Evolutionary conservation across 2,797 vertebrate genomes (phyloP), one percentile per base, ranked within the genome.

Genomic region (Scarus forsteni): DNA sequence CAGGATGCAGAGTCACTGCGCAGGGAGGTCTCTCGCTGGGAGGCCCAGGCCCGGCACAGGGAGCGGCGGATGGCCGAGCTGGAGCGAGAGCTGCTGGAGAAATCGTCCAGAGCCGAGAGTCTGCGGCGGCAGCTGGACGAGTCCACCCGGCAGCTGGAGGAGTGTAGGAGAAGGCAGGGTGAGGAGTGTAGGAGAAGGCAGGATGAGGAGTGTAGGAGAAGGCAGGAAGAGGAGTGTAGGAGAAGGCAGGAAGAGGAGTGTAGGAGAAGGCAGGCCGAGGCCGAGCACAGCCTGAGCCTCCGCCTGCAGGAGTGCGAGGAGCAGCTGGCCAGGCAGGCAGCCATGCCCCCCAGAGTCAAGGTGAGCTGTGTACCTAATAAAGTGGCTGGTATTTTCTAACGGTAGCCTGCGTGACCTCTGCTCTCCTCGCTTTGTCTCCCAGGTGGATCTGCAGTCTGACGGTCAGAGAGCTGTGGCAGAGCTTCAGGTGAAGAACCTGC

Each of bases 81-180:
- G 86, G 94, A 97, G 88, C 83, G 90, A 64, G 95, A 97, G 89
- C 93, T 98, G 82, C 94, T 95, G 92, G 96, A 97, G 79, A 96
- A 96, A 73, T 94, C 88, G 0, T 85, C 90, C 78, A 88, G 92
- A 55, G 85, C 94, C 83, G 94, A 95, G 0, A 91, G 93, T 60
- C 95, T 97, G 27, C 95, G 94, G 58, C 90, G 89, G 61, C 93
- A 94, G 63, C 93, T 97, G 79, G 95, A 97, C 73, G 94, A 96
- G 81, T 93, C 94, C 0, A 85, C 91, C 19, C 92, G 91, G 0
- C 95, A 95, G 90, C 94, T 96, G 73, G 95, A 96, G 52, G 94
- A 96, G 84, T 92, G 92, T 0, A 80, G 94, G 77, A 87, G 91
- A 0, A 92, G 95, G 89, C 95, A 93, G 80, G 91, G 79, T 0